A percentile compares a stretch with the other conserved stretches of the same genome.
Conservation (phyloP, 2,113 vertebrate genomes). For the Nasalis larvatus region DNA sequence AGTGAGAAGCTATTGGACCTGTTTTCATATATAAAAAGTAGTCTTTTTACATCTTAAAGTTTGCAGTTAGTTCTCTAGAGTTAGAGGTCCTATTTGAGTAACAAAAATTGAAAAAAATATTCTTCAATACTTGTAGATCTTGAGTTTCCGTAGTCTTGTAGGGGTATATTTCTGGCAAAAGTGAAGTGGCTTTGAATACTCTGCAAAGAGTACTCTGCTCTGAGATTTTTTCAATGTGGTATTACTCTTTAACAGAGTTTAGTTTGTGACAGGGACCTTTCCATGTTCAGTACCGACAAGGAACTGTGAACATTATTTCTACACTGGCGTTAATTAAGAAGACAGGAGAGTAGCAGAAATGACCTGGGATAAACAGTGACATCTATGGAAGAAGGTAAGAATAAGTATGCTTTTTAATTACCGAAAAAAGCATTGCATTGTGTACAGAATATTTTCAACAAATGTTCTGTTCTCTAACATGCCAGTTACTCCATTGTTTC, state of each 20-base stretch:
- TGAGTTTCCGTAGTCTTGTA: neutral
- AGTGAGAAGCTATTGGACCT: neutral
- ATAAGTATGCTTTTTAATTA: neutral
- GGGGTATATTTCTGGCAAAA: neutral
- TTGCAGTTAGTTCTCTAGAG: conserved; percentile 23
- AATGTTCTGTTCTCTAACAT: neutral
- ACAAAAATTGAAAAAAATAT: neutral
- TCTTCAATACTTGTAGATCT: neutral
- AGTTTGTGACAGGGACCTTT: neutral
- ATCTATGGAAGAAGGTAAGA: neutral
- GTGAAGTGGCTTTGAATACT: neutral
- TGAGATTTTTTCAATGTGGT: neutral
- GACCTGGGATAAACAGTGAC: neutral
- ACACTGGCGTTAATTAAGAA: neutral
- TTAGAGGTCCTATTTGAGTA: neutral
- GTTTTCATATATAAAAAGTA: neutral
- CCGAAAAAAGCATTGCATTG: neutral
- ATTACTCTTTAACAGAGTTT: neutral
- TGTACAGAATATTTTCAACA: neutral
- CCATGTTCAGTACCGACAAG: neutral
- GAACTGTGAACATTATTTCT: neutral
- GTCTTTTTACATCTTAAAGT: neutral
- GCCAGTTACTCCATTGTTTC: neutral
- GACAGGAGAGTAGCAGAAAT: neutral
- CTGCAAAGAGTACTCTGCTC: neutral